Evolutionary conservation across 2,797 vertebrate species (phyloP).

Genomic region (Lindbergichthys nudifrons): DNA sequence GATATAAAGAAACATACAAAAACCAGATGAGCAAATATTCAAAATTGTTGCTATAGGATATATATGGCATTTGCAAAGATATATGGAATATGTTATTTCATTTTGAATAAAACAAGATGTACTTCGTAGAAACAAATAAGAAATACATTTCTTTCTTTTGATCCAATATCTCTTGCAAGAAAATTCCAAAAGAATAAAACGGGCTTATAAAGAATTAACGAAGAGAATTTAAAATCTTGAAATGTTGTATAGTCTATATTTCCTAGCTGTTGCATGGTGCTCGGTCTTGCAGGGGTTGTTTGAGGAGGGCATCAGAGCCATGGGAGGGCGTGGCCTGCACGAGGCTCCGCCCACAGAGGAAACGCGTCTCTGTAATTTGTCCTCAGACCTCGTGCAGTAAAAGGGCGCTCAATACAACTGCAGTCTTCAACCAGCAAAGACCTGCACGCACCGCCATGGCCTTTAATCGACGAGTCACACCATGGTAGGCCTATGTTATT

Average conservation of each 20-base stretch:
- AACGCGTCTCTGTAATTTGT: slow-evolving; percentile 62
- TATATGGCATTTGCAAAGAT: neutral
- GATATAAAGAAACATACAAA: neutral
- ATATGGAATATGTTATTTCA: fast-evolving
- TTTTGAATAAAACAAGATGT: neutral
- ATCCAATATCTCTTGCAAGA: neutral
- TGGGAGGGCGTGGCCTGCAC: slow-evolving; percentile 52
- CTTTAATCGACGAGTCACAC: slow-evolving; percentile 6
- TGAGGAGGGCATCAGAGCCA: neutral
- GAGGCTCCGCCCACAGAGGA: slow-evolving; percentile 71
- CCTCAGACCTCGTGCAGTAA: slow-evolving; percentile 53
- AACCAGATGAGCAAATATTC: neutral
- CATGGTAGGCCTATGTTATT: slow-evolving; percentile 45
- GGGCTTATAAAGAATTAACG: neutral
- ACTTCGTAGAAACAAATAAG: neutral
- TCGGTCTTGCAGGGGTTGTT: neutral
- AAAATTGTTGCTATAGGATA: neutral
- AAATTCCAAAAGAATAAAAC: no score
- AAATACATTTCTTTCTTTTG: neutral
- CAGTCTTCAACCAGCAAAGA: slow-evolving; percentile 35
- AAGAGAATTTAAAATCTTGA: neutral
- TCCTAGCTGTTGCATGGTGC: neutral
- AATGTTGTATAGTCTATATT: neutral
- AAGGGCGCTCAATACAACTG: slow-evolving; percentile 76
- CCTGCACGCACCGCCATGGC: slow-evolving; percentile 19